These are phyloP conservation scores for Mellivora capensis DNA, from an alignment of 2,113 vertebrate genomes.

Conservation along the genomic window DNA sequence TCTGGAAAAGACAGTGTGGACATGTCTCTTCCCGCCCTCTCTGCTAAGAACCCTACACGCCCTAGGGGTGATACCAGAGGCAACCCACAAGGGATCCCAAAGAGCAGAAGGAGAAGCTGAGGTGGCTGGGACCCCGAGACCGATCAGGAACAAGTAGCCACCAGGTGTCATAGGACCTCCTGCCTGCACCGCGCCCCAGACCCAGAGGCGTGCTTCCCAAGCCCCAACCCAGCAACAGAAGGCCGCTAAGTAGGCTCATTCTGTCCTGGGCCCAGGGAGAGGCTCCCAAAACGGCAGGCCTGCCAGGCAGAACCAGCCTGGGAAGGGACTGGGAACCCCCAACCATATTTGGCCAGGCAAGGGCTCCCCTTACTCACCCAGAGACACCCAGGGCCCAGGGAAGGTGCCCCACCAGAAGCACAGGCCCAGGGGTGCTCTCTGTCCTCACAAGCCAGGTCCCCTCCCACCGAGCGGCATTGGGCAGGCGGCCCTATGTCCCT, in stretches of 20 bases:
- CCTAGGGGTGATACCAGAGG: neutral
- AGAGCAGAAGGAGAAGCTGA: neutral
- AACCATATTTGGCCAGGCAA: accelerated
- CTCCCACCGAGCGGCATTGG: neutral
- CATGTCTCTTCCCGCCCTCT: neutral
- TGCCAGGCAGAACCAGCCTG: neutral
- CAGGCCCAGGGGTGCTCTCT: neutral
- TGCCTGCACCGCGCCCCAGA: too few relatives aligned
- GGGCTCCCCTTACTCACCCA: neutral
- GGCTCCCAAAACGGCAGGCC: neutral
- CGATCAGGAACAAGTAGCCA: neutral
- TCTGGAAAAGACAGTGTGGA: neutral
- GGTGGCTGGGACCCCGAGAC: neutral
- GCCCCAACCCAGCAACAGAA: neutral
- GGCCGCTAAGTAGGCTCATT: neutral
- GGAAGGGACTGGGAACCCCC: accelerated
- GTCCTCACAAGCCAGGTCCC: neutral
- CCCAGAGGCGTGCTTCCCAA: neutral
- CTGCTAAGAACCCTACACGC: neutral
- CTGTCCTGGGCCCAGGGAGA: neutral
- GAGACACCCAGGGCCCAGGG: neutral
- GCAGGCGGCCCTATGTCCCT: too few relatives aligned
- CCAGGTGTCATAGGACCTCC: neutral
- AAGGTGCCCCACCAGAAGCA: accelerated
- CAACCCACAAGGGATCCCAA: neutral